Base-by-base conservation (phyloP, 1,140 invertebrate species). In the Nasonia longicornis region DNA sequence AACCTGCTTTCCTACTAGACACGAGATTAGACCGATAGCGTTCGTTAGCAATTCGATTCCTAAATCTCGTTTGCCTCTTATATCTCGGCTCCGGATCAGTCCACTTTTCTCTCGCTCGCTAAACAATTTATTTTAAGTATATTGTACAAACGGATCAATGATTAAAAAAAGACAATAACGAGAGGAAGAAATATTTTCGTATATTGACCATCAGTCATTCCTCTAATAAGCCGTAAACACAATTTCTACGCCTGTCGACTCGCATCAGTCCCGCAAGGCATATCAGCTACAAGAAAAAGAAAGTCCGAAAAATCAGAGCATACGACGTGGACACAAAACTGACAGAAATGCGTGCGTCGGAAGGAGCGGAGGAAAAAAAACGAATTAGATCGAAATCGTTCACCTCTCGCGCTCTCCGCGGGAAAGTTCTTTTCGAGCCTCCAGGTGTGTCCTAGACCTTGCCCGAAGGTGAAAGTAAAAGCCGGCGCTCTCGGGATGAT, bases 381-480 rank as follows among this genome's bases (percentile, higher is more conserved):
- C 76, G 22, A 83, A 75, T 72, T 74, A 82, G 42, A 52, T 35
- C 31, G 42, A 72, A 76, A 84, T 84, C 82, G 71, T 73, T 80
- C 75, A 66, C 67, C 82, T 63, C 73, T 20, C 8, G 45, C 45
- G 48, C 48, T 35, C 31, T 35, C 26, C 1, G 4, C 35, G 67
- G 67, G 69, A 79, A 79, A 71, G 66, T 69, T 69, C 66, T 26
- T 26, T 73, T 52, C 11, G 52, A 71, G 38, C 67, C 22, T 70
- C 16, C 16, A 71, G 38, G 48, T 77, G 67, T 63, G 86, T 84
- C 86, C 86, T 86, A 87, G 86, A 88, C 87, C 87, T 88, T 88
- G 86, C 75, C 58, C 82, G 86, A 88, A 80, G 84, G 87, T 88
- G 86, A 88, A 88, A 88, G 87, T 86, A 83, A 83, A 42, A 42